Base-by-base conservation (phyloP, 2,797 vertebrate genomes). In the Aselliscus stoliczkanus region DNA sequence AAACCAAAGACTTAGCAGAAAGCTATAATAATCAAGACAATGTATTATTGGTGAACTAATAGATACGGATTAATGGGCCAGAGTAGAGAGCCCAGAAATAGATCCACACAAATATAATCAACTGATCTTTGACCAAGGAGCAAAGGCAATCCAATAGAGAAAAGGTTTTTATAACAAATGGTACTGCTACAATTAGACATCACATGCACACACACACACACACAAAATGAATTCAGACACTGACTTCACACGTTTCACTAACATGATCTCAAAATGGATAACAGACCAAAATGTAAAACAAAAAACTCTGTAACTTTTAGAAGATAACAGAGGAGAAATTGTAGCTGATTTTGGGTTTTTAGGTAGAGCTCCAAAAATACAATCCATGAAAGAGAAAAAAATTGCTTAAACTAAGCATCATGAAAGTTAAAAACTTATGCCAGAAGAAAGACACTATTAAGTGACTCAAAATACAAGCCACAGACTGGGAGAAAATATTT, bases 211-310 rank as follows among this genome's bases (percentile, higher is more conserved):
- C 42, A 42, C 42, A 42, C 42, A 42, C 42, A 42, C 42, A 42
- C 42, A 42, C 42, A 39, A 37, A 80, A 52, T 23, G 20, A 67
- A 88, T 88, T 31, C 50, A 90, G 52, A 90, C 6, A 86, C 27
- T 77, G 81, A 50, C 44, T 4, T 94, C 67, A 82, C 5, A 83
- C 39, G 10, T 90, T 62, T 69, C 13, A 65, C 44, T 79, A 95
- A 92, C 85, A 89, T 86, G 56, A 95, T 72, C 75, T 92, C 54
- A 82, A 89, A 95, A 86, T 87, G n/a, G 44, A 52, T 79, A 56
- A 94, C 10, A 94, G 56, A 94, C 29, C 15, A 31, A 84, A 79
- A 88, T 73, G n/a, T 20, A 52, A 91, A 93, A 73, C 31, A 70
- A 7, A 84, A 84, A 94, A 37, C 27, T 50, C 56, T 94, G 82